Percentiles rank a stretch among this genome's conserved stretches.
phyloP scores from a whole-genome alignment of 2,113 vertebrate genomes.

The Pelecanus crispus region DNA sequence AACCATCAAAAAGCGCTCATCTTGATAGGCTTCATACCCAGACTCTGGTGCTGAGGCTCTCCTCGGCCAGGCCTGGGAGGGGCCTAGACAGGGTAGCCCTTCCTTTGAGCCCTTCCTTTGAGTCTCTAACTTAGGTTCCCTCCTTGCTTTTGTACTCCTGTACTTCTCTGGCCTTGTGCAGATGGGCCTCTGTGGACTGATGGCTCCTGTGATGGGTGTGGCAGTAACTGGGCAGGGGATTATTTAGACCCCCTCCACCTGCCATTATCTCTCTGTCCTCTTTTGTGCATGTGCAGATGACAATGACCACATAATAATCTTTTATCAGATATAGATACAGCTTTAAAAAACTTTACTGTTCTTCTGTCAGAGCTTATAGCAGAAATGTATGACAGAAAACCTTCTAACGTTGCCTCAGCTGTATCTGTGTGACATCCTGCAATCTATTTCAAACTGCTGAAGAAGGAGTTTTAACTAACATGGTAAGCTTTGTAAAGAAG shows the following conservation, averaged over 20 bases:
- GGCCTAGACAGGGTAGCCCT: rapidly evolving
- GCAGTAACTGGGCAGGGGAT: not conserved
- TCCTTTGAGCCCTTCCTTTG: not conserved
- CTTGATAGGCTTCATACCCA: not conserved
- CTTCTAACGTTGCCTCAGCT: not conserved
- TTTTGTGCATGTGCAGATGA: not conserved
- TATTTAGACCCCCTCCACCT: not conserved
- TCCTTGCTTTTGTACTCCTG: not conserved
- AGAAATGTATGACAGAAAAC: not conserved
- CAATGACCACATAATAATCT: not conserved
- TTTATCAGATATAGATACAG: not conserved
- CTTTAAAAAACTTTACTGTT: not conserved
- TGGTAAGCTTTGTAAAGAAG: not conserved
- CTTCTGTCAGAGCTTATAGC: not conserved
- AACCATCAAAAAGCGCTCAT: not conserved
- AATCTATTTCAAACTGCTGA: not conserved
- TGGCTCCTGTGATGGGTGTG: not conserved
- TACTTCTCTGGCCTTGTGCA: not conserved
- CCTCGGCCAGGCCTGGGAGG: too few species aligned
- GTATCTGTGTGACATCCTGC: not conserved
- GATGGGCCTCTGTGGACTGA: not conserved
- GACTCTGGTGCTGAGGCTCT: not conserved
- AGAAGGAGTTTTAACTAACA: not conserved
- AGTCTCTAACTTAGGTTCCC: not conserved
- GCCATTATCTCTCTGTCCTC: not conserved